A percentile compares a stretch with the other conserved stretches of the same genome.
These are phyloP conservation scores for Loripinus fragilis DNA, from an alignment of 2,888 invertebrate species.

Conservation along the genomic window DNA sequence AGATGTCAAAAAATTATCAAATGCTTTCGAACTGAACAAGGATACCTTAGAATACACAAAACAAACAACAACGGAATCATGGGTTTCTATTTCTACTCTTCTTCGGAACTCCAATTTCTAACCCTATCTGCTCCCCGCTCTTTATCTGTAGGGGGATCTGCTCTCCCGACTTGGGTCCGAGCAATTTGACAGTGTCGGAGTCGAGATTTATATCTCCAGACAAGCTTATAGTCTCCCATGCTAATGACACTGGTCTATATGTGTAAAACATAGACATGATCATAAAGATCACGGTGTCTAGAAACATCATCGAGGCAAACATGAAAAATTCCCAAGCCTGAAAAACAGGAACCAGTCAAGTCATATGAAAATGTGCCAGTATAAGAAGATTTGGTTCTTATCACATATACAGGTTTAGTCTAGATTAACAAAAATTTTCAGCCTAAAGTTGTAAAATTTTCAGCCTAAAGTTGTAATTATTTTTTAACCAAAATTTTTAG, in stretches of 20 bases:
- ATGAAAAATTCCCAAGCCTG: conserved; percentile 94
- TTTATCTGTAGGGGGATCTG: conserved; percentile 39
- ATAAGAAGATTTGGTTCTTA: too few species aligned
- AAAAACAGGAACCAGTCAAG: too few species aligned
- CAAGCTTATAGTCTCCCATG: conserved; percentile 9
- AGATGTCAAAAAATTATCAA: too few species aligned
- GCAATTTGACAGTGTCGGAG: conserved; percentile 81
- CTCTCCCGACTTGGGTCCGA: conserved; percentile 85
- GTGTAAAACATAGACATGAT: conserved; percentile 92
- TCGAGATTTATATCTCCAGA: conserved; percentile 86
- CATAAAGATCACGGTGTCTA: conserved; percentile 92
- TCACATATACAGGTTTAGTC: too few species aligned
- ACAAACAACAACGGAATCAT: neutral
- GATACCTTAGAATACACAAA: too few species aligned
- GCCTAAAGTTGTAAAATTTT: too few species aligned
- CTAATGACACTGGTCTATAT: conserved; percentile 61
- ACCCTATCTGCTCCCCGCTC: neutral
- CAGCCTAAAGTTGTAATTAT: too few species aligned
- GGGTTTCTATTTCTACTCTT: neutral
- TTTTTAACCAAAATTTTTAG: too few species aligned
- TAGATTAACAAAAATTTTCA: too few species aligned
- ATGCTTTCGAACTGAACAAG: too few species aligned
- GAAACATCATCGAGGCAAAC: conserved; percentile 93
- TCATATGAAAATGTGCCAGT: too few species aligned
- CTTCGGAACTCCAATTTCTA: neutral